Conservation (phyloP, 2,113 vertebrate species). For the Actenoides lindsayi region DNA sequence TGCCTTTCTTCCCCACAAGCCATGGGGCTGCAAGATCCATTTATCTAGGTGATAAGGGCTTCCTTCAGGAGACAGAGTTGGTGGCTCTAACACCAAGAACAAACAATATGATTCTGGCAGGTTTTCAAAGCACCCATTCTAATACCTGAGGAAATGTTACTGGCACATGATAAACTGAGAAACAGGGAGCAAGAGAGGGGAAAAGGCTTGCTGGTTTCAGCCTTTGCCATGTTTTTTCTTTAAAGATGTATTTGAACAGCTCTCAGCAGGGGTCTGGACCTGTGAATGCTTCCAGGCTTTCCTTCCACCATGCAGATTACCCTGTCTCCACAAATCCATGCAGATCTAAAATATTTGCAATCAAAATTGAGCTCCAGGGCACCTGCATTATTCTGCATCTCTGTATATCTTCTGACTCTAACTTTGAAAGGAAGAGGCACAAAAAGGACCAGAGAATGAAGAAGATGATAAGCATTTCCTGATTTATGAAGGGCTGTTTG, state of each 20-base stretch:
- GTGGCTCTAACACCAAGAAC: background rate
- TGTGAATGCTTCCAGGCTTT: background rate
- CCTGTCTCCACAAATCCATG: background rate
- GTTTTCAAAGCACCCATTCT: background rate
- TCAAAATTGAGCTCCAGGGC: background rate
- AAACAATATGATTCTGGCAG: background rate
- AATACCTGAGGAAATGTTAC: background rate
- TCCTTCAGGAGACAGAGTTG: background rate
- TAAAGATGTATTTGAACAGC: background rate
- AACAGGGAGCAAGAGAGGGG: accelerated
- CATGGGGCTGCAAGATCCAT: background rate
- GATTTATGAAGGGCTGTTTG: conserved; percentile 35
- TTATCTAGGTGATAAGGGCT: background rate
- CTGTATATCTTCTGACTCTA: background rate
- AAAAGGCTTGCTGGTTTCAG: background rate
- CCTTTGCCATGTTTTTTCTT: background rate
- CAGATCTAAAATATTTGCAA: conserved; percentile 13
- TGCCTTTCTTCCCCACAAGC: background rate
- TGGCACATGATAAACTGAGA: background rate
- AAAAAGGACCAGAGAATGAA: background rate
- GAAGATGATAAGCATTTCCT: background rate
- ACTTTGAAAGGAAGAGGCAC: background rate
- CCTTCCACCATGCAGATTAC: background rate
- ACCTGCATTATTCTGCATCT: background rate
- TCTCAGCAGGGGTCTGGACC: background rate